phyloP scores from a whole-genome alignment of 2,797 vertebrate genomes.

The Ciconia nigra region DNA sequence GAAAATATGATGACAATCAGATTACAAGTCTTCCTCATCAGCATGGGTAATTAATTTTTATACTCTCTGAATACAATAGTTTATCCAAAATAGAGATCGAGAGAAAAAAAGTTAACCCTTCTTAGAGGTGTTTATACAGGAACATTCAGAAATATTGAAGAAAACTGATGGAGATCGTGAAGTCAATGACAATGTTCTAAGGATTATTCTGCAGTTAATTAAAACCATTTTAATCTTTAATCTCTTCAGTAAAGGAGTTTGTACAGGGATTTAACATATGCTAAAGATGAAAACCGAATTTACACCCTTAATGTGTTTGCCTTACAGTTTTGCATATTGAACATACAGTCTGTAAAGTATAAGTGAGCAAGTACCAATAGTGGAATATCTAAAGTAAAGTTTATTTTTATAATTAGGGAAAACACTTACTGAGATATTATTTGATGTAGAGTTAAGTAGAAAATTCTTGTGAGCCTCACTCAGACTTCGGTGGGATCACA shows the following conservation, averaged over 20 bases:
- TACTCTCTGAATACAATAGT: not conserved
- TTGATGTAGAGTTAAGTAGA: not conserved
- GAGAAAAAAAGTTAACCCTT: not conserved
- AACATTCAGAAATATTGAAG: not conserved
- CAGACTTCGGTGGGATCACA: not conserved
- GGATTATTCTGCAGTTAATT: not conserved
- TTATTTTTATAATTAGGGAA: not conserved
- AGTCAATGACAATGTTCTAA: not conserved
- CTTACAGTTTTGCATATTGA: not conserved
- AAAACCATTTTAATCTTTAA: not conserved
- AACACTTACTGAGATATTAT: not conserved
- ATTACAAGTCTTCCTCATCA: not conserved
- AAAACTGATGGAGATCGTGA: not conserved
- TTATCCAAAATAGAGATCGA: not conserved
- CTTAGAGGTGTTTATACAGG: not conserved
- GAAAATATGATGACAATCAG: not conserved
- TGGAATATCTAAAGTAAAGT: not conserved
- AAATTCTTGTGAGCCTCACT: not conserved
- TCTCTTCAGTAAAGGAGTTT: not conserved
- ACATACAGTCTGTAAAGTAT: not conserved
- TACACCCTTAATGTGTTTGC: not conserved
- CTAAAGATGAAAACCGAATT: not conserved
- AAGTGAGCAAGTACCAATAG: not conserved
- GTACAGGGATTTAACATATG: accelerated
- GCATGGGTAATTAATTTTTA: not conserved